These are phyloP conservation scores for Neotragus moschatus DNA, from an alignment of 2,113 vertebrate genomes.

Conservation along the genomic window DNA sequence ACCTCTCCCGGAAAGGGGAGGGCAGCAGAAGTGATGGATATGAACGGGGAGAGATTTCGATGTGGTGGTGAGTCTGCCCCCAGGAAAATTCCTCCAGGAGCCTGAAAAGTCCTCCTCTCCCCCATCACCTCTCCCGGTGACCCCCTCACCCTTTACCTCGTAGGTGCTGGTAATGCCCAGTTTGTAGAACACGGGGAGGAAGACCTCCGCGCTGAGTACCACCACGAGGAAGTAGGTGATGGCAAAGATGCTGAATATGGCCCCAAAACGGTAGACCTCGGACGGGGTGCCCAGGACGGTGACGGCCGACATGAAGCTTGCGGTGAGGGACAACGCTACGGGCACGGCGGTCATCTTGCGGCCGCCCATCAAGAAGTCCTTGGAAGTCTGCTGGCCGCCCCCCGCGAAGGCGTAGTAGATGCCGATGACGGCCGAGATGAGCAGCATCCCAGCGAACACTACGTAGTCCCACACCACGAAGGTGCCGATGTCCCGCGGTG, in stretches of 20 bases:
- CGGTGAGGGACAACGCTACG: constrained; percentile 91
- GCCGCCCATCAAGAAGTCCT: constrained; percentile 91
- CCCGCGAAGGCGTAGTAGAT: constrained; percentile 88
- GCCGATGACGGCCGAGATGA: constrained; percentile 89
- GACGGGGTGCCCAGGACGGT: constrained; percentile 91
- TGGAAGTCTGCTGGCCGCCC: constrained; percentile 80
- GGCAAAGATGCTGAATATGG: constrained; percentile 81
- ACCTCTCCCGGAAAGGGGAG: not conserved
- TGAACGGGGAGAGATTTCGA: not conserved
- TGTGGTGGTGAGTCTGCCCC: not conserved
- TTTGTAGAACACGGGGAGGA: constrained; percentile 94
- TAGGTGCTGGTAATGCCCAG: constrained; percentile 93
- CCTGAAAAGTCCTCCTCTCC: not conserved
- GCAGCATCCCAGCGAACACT: constrained; percentile 90
- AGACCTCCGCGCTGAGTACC: constrained; percentile 88
- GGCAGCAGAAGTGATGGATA: not conserved
- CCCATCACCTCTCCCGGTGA: not conserved
- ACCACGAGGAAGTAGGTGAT: constrained; percentile 86
- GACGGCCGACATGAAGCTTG: constrained; percentile 98
- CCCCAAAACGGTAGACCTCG: constrained; percentile 91
- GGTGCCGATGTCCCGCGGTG: constrained; percentile 34
- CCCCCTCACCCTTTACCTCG: constrained; percentile 76
- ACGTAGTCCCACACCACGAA: constrained; percentile 91
- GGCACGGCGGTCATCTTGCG: constrained; percentile 88
- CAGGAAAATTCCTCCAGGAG: not conserved